Evolutionary conservation across 2,888 invertebrate species (phyloP), one percentile per base, ranked within the genome.

Genomic region (Elgonia sp.): DNA sequence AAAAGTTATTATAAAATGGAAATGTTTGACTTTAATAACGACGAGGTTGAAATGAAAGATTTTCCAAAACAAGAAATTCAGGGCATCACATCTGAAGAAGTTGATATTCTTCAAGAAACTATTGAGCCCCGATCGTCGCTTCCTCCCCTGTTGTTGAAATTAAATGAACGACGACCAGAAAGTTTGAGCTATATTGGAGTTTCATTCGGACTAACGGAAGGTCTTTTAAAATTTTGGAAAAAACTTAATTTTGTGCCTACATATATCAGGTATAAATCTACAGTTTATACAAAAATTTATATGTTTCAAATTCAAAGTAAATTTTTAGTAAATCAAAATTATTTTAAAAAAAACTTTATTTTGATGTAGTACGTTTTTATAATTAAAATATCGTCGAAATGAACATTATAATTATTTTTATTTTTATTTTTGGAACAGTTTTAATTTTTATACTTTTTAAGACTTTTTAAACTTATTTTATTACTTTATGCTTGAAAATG

Each of bases 181-280:
- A 96, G 95, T 85, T 95, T 99, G 81, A 97, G 99, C 94, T 99
- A 99, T 92, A 94, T 99, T 39, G 99, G 99, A 8, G 99, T 99
- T 3, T 98, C 99, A 0, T 99, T 97, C 93, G 99, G 99, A 0
- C 95, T 99, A 14, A 99, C 99, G 0, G 96, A 97, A 87, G 96
- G 96, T 0, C 95, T 99, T n/a, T 95, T 99, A 57, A 98, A 98
- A 95, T 99, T 99, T 95, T 99, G 99, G 99, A 98, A 97, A 94
- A 95, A 96, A 85, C 94, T 95, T 84, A 96, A 95, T 90, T 99
- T 97, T 94, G 96, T 98, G 70, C 99, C 99, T 0, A 97, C 46
- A 46, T 46, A 46, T 46, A 46, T 46, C 16, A 10, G 46, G 46
- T 46, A 46, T 46, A 46, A 2, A 46, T 46, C 29, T 29, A 29